Conservation (phyloP, 1,140 invertebrate genomes). For the Thaumatotibia leucotreta region DNA sequence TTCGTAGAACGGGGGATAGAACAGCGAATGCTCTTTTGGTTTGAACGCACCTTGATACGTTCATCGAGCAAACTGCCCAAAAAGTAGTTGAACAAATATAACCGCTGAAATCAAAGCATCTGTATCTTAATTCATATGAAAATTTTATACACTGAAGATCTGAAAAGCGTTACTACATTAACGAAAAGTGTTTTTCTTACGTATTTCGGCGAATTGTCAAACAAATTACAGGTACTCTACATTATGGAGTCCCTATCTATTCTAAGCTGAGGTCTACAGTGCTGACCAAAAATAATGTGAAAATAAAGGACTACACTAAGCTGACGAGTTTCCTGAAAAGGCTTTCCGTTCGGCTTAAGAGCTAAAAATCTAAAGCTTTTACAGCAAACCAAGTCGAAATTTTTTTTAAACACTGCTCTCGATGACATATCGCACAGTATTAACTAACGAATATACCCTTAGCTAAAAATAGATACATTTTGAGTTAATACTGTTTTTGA, state of each 20-base stretch:
- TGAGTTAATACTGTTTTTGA: too few relatives aligned
- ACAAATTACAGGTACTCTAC: conserved; percentile 28
- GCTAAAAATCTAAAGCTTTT: background rate
- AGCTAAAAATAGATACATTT: too few relatives aligned
- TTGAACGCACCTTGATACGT: too few relatives aligned
- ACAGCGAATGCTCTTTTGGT: too few relatives aligned
- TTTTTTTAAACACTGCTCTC: background rate
- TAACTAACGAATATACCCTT: too few relatives aligned
- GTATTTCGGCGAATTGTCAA: conserved; percentile 35
- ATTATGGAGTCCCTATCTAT: conserved; percentile 34
- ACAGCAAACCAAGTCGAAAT: background rate
- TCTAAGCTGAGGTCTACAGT: conserved; percentile 35
- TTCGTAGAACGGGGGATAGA: too few relatives aligned
- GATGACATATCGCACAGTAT: background rate
- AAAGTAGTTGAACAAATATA: too few relatives aligned
- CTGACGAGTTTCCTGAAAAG: background rate
- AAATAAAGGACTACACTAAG: conserved; percentile 20
- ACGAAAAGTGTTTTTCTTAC: conserved; percentile 30
- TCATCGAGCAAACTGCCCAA: too few relatives aligned
- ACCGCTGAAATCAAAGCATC: too few relatives aligned
- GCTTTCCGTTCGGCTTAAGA: background rate
- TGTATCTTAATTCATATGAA: too few relatives aligned
- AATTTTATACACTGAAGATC: too few relatives aligned
- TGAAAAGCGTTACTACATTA: conserved; percentile 24
- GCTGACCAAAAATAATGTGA: conserved; percentile 23